Percentiles rank a stretch among this genome's conserved stretches.
These are phyloP conservation scores for Passer domesticus DNA, from an alignment of 2,113 vertebrate species.

Conservation along the genomic window DNA sequence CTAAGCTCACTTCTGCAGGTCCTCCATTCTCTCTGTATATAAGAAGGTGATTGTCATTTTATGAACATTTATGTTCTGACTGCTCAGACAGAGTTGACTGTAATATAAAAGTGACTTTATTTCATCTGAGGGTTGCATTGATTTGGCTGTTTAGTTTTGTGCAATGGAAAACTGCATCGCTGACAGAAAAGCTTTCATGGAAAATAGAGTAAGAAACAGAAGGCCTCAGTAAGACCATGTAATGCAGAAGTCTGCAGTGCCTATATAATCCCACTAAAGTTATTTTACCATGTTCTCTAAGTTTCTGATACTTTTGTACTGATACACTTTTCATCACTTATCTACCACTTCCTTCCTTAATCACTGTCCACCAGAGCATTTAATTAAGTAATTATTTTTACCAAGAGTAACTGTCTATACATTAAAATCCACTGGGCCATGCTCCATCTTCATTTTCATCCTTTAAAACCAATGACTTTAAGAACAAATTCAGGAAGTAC, in stretches of 20 bases:
- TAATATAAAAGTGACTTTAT: neutral
- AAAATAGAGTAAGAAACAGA: neutral
- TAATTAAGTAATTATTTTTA: conserved; percentile 43
- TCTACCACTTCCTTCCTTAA: conserved; percentile 3
- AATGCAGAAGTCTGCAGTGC: neutral
- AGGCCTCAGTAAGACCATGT: neutral
- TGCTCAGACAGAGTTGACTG: neutral
- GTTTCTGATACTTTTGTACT: neutral
- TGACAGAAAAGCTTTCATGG: neutral
- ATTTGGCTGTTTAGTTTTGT: neutral
- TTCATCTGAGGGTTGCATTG: neutral
- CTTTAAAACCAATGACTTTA: neutral
- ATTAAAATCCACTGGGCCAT: neutral
- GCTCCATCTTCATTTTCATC: neutral
- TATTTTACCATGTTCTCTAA: neutral
- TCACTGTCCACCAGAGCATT: conserved; percentile 16
- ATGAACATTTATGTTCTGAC: neutral
- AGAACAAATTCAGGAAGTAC: neutral
- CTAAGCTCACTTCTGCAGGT: neutral
- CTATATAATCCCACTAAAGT: neutral
- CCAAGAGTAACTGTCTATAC: neutral
- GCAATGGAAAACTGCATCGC: neutral
- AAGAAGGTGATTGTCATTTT: neutral
- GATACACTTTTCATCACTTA: neutral
- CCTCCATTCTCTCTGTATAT: neutral